Conservation (phyloP, 2,797 vertebrate genomes). For the Leontocebus nigricollis region DNA sequence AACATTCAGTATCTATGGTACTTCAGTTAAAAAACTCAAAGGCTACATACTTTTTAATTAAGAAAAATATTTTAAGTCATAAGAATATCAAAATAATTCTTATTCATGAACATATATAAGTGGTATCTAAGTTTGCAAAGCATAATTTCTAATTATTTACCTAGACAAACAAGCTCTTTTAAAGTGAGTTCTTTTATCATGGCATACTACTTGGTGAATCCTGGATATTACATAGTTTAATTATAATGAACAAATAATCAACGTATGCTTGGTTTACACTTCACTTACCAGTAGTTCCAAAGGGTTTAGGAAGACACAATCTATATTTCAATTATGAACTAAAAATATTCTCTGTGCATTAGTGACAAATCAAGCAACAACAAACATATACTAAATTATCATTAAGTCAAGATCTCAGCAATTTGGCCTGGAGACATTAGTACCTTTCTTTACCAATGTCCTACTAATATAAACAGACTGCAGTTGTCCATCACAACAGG, state of each 20-base stretch:
- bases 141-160: not conserved
- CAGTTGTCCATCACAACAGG: not conserved
- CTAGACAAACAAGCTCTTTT: not conserved
- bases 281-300: not conserved
- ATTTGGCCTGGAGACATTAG: not conserved
- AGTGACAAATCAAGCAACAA: not conserved
- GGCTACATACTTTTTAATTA: not conserved
- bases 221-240: not conserved
- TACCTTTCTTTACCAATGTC: not conserved
- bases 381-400: not conserved
- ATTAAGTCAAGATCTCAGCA: not conserved
- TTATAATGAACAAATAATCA: not conserved
- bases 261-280: not conserved
- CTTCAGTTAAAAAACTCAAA: not conserved
- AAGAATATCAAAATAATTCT: not conserved
- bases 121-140: not conserved
- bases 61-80: slow-evolving; percentile 6
- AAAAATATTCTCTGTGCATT: slow-evolving; percentile 1
- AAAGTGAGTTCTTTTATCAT: not conserved
- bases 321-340: not conserved
- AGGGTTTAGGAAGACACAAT: not conserved
- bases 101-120: not conserved
- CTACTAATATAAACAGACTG: not conserved
- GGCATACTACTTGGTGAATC: not conserved
- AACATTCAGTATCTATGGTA: not conserved